These are phyloP conservation scores for Enteromius afrohamiltoni DNA, from an alignment of 2,797 vertebrate genomes.

Conservation along the genomic window DNA sequence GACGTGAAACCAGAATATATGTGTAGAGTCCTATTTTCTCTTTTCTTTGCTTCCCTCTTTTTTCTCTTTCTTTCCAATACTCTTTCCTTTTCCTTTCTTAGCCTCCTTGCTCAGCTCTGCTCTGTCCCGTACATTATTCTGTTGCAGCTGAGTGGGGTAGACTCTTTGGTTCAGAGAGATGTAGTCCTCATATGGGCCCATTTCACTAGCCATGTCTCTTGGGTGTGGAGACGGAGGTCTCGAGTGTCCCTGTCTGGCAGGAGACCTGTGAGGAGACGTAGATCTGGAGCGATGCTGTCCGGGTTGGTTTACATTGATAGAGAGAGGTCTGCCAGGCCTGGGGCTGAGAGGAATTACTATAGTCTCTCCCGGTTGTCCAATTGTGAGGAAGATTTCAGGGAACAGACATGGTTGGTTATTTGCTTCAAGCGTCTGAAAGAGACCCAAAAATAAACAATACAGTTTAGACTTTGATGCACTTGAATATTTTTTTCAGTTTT, in stretches of 20 bases:
- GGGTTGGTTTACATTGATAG: conserved; percentile 64
- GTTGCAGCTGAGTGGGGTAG: conserved; percentile 68
- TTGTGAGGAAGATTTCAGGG: conserved; percentile 76
- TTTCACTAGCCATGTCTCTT: conserved; percentile 23
- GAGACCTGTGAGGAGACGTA: conserved; percentile 63
- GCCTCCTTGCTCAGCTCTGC: conserved; percentile 64
- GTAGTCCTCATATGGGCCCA: conserved; percentile 69
- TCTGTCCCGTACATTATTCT: conserved; percentile 55
- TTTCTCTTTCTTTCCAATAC: conserved; percentile 61
- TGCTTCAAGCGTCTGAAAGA: conserved; percentile 60
- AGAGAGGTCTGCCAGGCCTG: conserved; percentile 64
- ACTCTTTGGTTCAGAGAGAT: conserved; percentile 75
- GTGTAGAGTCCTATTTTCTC: neutral
- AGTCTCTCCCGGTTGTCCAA: conserved; percentile 73
- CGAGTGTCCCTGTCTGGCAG: conserved; percentile 60
- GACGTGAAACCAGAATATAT: neutral
- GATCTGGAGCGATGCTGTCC: conserved; percentile 34
- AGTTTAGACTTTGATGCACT: neutral
- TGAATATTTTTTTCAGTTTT: neutral
- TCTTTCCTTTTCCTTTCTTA: conserved; percentile 52
- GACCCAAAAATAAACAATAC: conserved; percentile 10
- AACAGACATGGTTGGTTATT: conserved; percentile 58
- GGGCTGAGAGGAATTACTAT: conserved; percentile 72
- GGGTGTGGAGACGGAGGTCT: conserved; percentile 59
- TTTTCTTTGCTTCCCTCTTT: conserved; percentile 57